phyloP scores from a whole-genome alignment of 2,888 invertebrate genomes.

The Bruchidius siliquastri region DNA sequence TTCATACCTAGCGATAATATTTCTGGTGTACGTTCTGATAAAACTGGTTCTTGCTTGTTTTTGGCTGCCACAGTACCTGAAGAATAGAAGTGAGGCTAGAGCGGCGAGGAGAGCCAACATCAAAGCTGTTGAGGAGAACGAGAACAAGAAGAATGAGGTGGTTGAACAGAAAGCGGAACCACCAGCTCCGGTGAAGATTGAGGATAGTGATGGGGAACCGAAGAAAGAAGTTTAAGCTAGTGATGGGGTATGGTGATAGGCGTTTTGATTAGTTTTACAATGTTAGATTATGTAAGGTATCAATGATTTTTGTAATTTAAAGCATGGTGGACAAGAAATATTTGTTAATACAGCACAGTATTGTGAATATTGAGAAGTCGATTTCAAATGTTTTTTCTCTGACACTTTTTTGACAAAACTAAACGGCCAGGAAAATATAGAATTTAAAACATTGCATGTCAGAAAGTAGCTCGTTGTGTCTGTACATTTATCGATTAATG shows the following conservation, averaged over 20 bases:
- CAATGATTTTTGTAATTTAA: too few relatives aligned
- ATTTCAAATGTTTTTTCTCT: too few relatives aligned
- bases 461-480: too few relatives aligned
- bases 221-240: neutral
- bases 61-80: slow-evolving; percentile 58
- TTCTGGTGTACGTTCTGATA: slow-evolving; percentile 61
- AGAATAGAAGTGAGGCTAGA: slow-evolving; percentile 50
- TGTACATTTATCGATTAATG: too few relatives aligned
- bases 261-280: neutral
- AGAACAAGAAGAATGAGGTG: slow-evolving; percentile 18
- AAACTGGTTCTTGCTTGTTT: slow-evolving; percentile 62
- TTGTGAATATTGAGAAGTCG: too few relatives aligned
- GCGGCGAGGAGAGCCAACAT: slow-evolving; percentile 37
- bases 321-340: too few relatives aligned
- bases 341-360: too few relatives aligned
- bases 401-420: too few relatives aligned
- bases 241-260: neutral
- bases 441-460: too few relatives aligned
- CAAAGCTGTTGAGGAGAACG: slow-evolving; percentile 30
- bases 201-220: slow-evolving; percentile 1
- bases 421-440: too few relatives aligned
- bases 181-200: neutral
- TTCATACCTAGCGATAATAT: slow-evolving; percentile 58
- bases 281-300: neutral
- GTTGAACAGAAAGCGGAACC: slow-evolving; percentile 14